Conservation (phyloP, 2,113 vertebrate species). For the Mandrillus leucophaeus region DNA sequence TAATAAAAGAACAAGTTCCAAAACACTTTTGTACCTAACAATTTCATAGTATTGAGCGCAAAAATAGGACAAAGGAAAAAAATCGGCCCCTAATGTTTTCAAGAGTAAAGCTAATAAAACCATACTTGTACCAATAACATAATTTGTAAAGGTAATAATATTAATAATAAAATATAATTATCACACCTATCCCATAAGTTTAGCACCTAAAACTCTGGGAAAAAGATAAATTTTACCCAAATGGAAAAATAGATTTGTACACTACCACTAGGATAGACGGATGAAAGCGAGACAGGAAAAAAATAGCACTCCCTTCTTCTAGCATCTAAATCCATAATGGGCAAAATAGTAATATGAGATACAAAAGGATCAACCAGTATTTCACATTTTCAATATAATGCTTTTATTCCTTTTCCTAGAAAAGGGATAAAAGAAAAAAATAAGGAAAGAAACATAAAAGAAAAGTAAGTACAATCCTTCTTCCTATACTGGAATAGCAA, state of each 20-base stretch:
- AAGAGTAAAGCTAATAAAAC: not conserved
- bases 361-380: not conserved
- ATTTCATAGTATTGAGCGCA: not conserved
- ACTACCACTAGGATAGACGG: not conserved
- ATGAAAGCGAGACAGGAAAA: slow-evolving; percentile 12
- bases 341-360: not conserved
- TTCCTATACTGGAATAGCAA: not conserved
- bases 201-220: not conserved
- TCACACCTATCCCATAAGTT: not conserved
- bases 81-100: not conserved
- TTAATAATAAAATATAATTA: not conserved
- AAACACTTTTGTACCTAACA: not conserved
- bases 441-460: not conserved
- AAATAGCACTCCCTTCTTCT: not conserved
- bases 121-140: slow-evolving; percentile 16
- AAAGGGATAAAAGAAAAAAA: slow-evolving; percentile 25
- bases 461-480: slow-evolving; percentile 25
- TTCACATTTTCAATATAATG: not conserved
- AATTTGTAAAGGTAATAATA: slow-evolving; percentile 5
- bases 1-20: not conserved
- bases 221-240: not conserved
- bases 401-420: slow-evolving; percentile 22
- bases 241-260: slow-evolving; percentile 15
- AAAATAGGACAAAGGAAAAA: not conserved
- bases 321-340: not conserved